These are phyloP conservation scores for Cryptoprocta ferox DNA, from an alignment of 2,797 vertebrate genomes.

Conservation along the genomic window DNA sequence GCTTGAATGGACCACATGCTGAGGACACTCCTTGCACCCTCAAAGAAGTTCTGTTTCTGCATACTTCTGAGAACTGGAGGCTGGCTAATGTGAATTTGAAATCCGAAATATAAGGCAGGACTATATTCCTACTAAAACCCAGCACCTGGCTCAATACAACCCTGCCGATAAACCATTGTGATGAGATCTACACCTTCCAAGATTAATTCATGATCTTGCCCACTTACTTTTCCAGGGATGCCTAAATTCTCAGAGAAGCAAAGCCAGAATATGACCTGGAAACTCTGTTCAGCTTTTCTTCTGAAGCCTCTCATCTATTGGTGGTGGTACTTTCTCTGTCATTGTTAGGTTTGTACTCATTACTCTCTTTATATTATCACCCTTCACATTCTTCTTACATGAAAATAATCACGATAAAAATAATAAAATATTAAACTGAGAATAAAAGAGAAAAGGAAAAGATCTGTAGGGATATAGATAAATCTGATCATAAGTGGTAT, in stretches of 20 bases:
- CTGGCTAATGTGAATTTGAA: neutral
- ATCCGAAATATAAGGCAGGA: neutral
- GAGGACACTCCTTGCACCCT: neutral
- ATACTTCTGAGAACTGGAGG: neutral
- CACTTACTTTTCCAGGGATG: neutral
- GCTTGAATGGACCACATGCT: neutral
- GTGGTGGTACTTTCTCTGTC: neutral
- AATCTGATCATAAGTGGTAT: neutral
- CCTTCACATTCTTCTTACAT: constrained; percentile 26
- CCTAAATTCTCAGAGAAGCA: neutral
- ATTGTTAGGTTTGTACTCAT: neutral
- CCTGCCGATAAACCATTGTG: neutral
- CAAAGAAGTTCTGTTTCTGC: neutral
- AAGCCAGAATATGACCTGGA: neutral
- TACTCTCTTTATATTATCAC: neutral
- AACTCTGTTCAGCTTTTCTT: neutral
- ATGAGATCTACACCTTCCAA: neutral
- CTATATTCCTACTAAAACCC: neutral
- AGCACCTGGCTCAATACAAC: neutral
- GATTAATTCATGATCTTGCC: neutral
- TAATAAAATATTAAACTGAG: neutral
- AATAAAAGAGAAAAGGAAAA: constrained; percentile 18
- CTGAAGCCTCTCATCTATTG: neutral
- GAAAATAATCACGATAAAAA: neutral
- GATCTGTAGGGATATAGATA: neutral